A percentile compares a stretch with the other conserved stretches of the same genome.
phyloP scores from a whole-genome alignment of 2,113 vertebrate species.

The Suricata suricatta region DNA sequence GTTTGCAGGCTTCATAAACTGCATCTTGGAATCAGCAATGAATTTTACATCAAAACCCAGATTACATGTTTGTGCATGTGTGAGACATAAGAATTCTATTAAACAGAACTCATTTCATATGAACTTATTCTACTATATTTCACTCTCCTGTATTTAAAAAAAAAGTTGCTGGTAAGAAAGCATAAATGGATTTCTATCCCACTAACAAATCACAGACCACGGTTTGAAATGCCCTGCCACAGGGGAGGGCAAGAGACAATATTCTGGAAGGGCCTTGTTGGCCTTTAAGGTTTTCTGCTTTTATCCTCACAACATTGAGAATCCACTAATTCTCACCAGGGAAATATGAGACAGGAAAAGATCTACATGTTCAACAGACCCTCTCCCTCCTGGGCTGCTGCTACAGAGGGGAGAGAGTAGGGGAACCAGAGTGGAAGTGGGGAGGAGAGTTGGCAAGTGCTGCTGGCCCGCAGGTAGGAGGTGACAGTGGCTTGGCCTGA shows the following conservation, averaged over 20 bases:
- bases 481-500: not conserved
- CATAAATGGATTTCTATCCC: not conserved
- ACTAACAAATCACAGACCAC: not conserved
- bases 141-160: not conserved
- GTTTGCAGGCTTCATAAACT: not conserved
- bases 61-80: not conserved
- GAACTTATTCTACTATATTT: not conserved
- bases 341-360: not conserved
- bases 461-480: not conserved
- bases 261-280: not conserved
- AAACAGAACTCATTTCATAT: not conserved
- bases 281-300: not conserved
- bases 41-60: not conserved
- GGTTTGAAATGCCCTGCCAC: not conserved
- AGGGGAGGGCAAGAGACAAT: not conserved
- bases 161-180: not conserved
- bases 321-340: not conserved
- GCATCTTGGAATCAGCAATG: not conserved
- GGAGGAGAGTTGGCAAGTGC: not conserved
- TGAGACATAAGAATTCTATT: not conserved
- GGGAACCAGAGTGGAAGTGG: not conserved
- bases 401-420: not conserved
- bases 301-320: not conserved
- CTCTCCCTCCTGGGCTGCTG: not conserved
- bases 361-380: not conserved